These are phyloP conservation scores for Stramonita haemastoma DNA, from an alignment of 2,888 invertebrate genomes.

Conservation along the genomic window DNA sequence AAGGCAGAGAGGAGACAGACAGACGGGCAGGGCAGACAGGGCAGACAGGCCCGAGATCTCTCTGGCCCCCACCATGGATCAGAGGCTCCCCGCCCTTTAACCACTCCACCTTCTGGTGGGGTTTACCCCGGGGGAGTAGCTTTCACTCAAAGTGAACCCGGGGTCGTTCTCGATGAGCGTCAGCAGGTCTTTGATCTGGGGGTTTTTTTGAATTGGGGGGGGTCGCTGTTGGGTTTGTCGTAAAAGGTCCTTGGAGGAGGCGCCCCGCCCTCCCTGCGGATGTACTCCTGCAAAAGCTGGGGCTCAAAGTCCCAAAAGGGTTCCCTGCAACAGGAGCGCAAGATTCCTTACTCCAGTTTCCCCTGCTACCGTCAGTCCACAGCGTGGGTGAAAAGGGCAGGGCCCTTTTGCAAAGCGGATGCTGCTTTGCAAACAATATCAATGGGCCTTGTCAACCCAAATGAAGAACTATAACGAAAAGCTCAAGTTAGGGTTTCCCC, in stretches of 20 bases:
- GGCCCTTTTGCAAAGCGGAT: too few species aligned
- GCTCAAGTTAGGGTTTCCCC: too few species aligned
- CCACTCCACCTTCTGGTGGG: conserved; percentile 95
- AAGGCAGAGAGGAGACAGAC: too few species aligned
- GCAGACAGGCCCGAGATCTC: too few species aligned
- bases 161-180: conserved; percentile 90
- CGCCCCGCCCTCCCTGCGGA: conserved; percentile 67
- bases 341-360: too few species aligned
- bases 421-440: too few species aligned
- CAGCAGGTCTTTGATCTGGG: conserved; percentile 64
- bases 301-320: conserved; percentile 61
- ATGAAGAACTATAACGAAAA: too few species aligned
- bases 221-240: conserved; percentile 92
- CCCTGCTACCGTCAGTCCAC: too few species aligned
- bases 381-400: too few species aligned
- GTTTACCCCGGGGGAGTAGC: conserved; percentile 94
- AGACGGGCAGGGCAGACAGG: too few species aligned
- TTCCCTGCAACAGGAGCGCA: conserved; percentile 42
- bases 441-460: too few species aligned
- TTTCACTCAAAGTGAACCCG: conserved; percentile 97
- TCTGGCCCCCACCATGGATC: conserved; percentile 88
- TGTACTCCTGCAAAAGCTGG: conserved; percentile 69
- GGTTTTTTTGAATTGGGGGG: conserved; percentile 79
- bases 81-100: conserved; percentile 95
- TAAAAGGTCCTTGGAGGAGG: conserved; percentile 91